Percentiles rank a stretch among this genome's conserved stretches.
Conservation (phyloP, 2,113 vertebrate genomes). For the Tenebrosternarchus preto region DNA sequence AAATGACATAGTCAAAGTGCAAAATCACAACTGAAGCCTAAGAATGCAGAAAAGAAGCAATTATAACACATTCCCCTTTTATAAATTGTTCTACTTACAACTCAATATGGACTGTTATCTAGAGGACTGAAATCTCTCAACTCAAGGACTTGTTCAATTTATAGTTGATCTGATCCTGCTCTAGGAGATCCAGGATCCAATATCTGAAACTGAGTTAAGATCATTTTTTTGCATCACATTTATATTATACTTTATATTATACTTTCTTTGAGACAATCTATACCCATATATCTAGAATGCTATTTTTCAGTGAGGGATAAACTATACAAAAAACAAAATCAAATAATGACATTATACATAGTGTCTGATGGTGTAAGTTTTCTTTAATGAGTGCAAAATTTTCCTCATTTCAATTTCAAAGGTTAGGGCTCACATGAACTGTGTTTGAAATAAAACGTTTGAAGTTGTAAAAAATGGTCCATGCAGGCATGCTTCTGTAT, state of each 20-base stretch:
- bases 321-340: too few species aligned
- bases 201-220: background rate
- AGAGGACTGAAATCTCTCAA: background rate
- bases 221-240: background rate
- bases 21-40: background rate
- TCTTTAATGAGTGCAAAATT: too few species aligned
- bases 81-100: conserved; percentile 23
- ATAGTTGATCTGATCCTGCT: background rate
- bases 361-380: too few species aligned
- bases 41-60: conserved; percentile 6
- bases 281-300: background rate
- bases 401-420: too few species aligned
- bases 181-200: background rate
- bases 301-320: too few species aligned
- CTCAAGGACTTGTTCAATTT: conserved; percentile 8
- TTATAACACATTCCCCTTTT: background rate
- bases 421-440: too few species aligned
- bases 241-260: background rate
- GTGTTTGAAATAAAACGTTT: too few species aligned
- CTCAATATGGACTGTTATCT: background rate
- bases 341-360: too few species aligned
- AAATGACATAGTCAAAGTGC: background rate
- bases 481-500: too few species aligned
- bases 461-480: too few species aligned
- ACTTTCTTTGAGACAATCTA: background rate